Conservation (phyloP, 1,140 invertebrate species). For the Pinna nobilis region DNA sequence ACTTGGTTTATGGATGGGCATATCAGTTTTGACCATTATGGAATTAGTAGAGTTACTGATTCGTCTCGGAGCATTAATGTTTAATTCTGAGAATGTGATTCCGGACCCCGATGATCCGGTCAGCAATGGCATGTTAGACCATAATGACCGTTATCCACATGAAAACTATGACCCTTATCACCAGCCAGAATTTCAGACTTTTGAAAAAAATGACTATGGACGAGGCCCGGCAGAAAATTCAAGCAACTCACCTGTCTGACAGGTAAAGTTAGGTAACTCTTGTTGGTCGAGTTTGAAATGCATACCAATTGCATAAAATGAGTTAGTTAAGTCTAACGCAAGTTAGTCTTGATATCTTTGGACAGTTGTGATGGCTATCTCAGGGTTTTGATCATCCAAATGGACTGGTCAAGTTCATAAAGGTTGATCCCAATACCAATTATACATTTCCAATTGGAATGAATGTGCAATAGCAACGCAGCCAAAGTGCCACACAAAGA, state of each 20-base stretch:
- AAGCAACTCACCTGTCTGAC: constrained; percentile 37
- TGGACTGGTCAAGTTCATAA: no score
- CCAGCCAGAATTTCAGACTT: constrained; percentile 33
- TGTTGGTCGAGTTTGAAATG: no score
- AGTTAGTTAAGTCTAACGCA: no score
- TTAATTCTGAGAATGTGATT: constrained; percentile 61
- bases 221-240: constrained; percentile 15
- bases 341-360: no score
- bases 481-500: no score
- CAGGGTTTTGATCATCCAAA: no score
- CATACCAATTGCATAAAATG: no score
- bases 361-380: no score
- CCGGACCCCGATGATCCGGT: constrained; percentile 38
- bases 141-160: constrained; percentile 1
- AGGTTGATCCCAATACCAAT: no score
- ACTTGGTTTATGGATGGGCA: constrained; percentile 71
- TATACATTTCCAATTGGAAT: no score
- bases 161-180: constrained; percentile 26
- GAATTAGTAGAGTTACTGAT: constrained; percentile 67
- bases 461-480: no score
- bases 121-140: constrained; percentile 34
- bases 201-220: constrained; percentile 41
- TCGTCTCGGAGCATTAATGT: constrained; percentile 61
- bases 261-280: no score
- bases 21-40: constrained; percentile 70